Evolutionary conservation across 2,113 vertebrate genomes (phyloP).

Genomic region (Mirza zaza): DNA sequence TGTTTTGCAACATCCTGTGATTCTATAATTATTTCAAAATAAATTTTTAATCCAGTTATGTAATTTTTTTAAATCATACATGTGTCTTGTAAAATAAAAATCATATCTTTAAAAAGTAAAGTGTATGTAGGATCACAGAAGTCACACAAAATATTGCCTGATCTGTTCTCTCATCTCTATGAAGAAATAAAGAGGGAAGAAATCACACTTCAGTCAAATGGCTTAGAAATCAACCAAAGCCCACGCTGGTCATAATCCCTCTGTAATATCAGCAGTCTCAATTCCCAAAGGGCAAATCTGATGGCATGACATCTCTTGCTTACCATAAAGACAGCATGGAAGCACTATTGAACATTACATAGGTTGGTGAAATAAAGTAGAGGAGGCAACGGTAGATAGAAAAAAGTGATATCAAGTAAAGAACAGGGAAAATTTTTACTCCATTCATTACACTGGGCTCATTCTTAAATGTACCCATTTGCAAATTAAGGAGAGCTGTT

Average conservation of each 20-base stretch:
- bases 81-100: background rate
- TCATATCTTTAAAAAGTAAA: background rate
- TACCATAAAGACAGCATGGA: background rate
- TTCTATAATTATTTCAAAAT: conserved; percentile 36
- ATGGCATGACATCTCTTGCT: background rate
- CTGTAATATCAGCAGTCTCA: background rate
- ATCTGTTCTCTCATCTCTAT: background rate
- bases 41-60: background rate
- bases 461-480: background rate
- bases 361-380: background rate
- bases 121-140: background rate
- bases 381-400: background rate
- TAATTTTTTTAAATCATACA: background rate
- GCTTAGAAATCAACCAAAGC: background rate
- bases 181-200: background rate
- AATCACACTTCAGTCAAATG: background rate
- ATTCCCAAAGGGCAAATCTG: background rate
- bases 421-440: background rate
- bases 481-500: background rate
- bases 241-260: background rate
- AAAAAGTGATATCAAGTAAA: background rate
- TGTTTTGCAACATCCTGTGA: background rate
- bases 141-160: background rate
- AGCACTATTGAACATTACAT: background rate
- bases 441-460: background rate